Evolutionary conservation across 2,113 vertebrate genomes (phyloP), one percentile per base, ranked within the genome.

Genomic region (Neolamprologus sp.): DNA sequence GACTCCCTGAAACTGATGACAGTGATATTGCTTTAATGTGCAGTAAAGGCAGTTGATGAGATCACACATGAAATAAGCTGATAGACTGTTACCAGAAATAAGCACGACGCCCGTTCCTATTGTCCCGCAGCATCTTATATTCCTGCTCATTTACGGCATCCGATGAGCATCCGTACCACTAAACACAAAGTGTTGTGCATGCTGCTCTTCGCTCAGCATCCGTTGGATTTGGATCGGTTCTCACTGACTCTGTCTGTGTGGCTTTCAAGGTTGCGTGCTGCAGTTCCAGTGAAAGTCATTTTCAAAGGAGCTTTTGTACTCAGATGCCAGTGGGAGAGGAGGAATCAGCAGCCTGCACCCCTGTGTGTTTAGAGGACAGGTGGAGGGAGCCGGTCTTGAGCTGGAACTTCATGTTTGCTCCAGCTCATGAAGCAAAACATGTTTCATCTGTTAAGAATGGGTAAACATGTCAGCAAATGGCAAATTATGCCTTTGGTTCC

Each of bases 331-430:
- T 2, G 65, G 35, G 55, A 85, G 86, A 65, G 40, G 83, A 79
- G 81, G 58, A 71, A 47, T 82, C 82, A 23, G 83, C 58, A 13
- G 60, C 81, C 81, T 35, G 16, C 49, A 21, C 58, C 21, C 23
- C 6, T 49, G 57, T 49, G 12, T 88, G 84, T 58, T 87, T 47
- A 60, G 23, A 51, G 54, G 79, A 37, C 42, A 47, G 33, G 82
- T 37, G 51, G 54, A 28, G 55, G 12, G 9, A 26, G 21, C 9
- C 3, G 35, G 85, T 86, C 86, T 60, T 82, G 47, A 90, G 86
- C 90, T 79, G 57, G 37, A 81, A 65, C 89, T 54, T 54, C 82
- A 93, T 51, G 55, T 88, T 88, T 91, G 89, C 87, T 82, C 71
- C 57, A 87, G 42, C 53, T 84, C 81, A 83, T 60, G 10, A 73